A percentile compares a stretch with the other conserved stretches of the same genome.
phyloP scores from a whole-genome alignment of 2,888 invertebrate genomes.

The Ecliptopera silaceata region DNA sequence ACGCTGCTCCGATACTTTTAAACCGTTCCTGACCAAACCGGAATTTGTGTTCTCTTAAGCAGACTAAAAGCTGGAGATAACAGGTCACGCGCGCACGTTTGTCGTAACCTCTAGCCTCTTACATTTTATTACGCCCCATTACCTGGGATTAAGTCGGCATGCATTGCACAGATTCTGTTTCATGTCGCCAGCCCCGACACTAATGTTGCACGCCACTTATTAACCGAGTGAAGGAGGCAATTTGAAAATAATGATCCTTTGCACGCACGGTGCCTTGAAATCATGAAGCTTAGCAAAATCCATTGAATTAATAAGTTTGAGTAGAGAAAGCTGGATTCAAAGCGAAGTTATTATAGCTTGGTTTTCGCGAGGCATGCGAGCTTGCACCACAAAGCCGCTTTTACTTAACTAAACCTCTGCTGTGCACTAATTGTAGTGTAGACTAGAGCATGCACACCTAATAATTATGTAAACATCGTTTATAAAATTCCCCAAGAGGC shows the following conservation, averaged over 20 bases:
- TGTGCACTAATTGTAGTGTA: conserved; percentile 49
- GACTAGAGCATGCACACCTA: conserved; percentile 25
- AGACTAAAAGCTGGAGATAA: conserved; percentile 64
- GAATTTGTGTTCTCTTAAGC: conserved; percentile 61
- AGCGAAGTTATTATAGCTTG: conserved; percentile 17
- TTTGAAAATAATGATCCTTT: conserved; percentile 54
- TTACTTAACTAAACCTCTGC: conserved; percentile 28
- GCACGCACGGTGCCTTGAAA: conserved; percentile 44
- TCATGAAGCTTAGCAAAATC: conserved; percentile 49
- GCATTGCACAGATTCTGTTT: conserved; percentile 67
- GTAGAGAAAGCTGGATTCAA: conserved; percentile 12
- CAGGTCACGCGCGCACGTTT: conserved; percentile 78
- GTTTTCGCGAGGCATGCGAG: conserved; percentile 19
- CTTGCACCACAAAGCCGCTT: conserved; percentile 24
- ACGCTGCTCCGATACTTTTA: conserved; percentile 16
- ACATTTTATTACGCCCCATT: conserved; percentile 79
- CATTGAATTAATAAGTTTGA: conserved; percentile 48
- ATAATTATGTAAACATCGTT: not conserved
- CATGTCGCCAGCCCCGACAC: conserved; percentile 57
- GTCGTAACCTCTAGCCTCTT: conserved; percentile 75
- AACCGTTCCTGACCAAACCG: conserved; percentile 44
- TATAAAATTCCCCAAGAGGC: not conserved
- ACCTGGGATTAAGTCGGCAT: conserved; percentile 76
- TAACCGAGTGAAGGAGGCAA: conserved; percentile 50
- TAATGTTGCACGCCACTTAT: conserved; percentile 55